Evolutionary conservation across 2,113 vertebrate genomes (phyloP).

Genomic region (Crotalus tigris): DNA sequence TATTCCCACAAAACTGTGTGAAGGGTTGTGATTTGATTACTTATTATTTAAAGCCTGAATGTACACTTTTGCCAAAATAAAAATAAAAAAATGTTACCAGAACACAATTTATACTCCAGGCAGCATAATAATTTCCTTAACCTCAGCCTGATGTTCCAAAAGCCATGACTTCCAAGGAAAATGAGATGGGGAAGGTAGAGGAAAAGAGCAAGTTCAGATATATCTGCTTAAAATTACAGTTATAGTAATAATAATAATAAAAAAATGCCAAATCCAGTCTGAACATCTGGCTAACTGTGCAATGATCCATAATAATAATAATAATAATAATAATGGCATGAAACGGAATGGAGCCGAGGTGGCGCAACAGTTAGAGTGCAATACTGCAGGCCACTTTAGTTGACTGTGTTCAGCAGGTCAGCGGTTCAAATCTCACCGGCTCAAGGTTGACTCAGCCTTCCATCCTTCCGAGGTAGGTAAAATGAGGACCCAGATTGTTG

Average conservation of each 20-base stretch:
- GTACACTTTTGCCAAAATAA: neutral
- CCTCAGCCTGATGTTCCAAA: neutral
- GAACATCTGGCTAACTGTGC: too few relatives aligned
- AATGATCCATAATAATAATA: too few relatives aligned
- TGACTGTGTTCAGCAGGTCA: too few relatives aligned
- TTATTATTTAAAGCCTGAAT: neutral
- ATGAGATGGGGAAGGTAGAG: neutral
- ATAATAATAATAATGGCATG: neutral
- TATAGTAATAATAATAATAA: neutral
- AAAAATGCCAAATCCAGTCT: too few relatives aligned
- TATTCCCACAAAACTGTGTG: neutral
- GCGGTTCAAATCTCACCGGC: too few relatives aligned
- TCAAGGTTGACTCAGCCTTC: too few relatives aligned
- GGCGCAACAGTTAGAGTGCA: too few relatives aligned
- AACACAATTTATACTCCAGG: neutral
- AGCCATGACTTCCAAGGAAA: neutral
- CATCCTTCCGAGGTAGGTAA: too few relatives aligned
- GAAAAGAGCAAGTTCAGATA: neutral
- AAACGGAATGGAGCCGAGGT: neutral
- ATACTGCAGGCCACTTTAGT: too few relatives aligned
- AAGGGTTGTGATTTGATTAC: neutral
- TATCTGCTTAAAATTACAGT: neutral
- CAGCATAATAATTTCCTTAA: neutral
- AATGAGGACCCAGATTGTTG: too few relatives aligned
- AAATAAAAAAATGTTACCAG: neutral